Base-by-base conservation (phyloP, 2,113 vertebrate genomes). In the Pollachius pollachius region DNA sequence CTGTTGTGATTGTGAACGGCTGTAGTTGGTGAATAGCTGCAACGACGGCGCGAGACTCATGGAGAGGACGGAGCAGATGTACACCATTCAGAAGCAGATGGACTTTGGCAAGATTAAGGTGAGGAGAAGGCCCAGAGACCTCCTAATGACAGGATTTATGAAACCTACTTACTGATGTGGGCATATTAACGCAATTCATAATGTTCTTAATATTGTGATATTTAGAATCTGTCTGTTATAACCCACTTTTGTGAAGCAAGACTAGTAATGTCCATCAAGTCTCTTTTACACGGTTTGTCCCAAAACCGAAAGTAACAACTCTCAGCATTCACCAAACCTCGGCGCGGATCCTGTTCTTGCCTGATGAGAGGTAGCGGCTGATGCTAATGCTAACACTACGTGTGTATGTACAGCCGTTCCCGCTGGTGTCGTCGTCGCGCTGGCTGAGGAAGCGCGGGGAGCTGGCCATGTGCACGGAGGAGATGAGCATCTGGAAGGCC, bases 81-180 rank as follows among this genome's bases (percentile, higher is more conserved):
- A 92, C 86, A 96, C 91, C 0, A 92, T 99, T 81, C 96, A 98
- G 86, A 95, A 93, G 4, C 97, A 97, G 72, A 94, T 99, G 89
- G 95, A 97, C 16, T 99, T 99, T 3, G 89, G 96, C 2, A 98
- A 95, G 84, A 97, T 96, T 80, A 99, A 99, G 94, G 97, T 98
- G 71, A 75, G 7, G 62, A 12, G 41, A 48, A 9, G 41, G 8
- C 12, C 3, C 0, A 15, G 17, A 37, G 7, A 52, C 54, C 21
- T 65, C 15, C n/a, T 4, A 8, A 18, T 59, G 16, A 19, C 17
- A 12, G 6, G 54, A 57, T 6, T 15, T n/a, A 34, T 34, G 41
- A 48, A 6, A 48, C 41, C 41, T 48, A 13, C 41, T 48, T 48
- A 48, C 41, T 48, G 2, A 8, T 0, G 41, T 9, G 8, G 41